Conservation (phyloP, 2,797 vertebrate species). For the Tangara arthus region DNA sequence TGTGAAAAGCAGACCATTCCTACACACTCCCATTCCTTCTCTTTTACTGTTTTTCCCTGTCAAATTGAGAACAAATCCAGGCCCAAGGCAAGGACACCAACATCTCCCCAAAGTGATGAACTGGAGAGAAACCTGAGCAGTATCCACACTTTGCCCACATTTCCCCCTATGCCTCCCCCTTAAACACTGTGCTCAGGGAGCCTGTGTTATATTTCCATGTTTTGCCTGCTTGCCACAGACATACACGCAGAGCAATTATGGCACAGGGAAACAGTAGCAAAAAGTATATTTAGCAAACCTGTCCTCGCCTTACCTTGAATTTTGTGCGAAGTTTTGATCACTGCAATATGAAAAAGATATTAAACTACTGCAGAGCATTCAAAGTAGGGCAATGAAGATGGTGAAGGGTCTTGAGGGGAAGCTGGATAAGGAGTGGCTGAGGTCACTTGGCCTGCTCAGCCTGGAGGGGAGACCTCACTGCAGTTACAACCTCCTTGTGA, state of each 20-base stretch:
- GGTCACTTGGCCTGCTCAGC: not conserved
- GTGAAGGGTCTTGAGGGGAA: not conserved
- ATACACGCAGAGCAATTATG: not conserved
- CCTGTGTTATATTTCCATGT: not conserved
- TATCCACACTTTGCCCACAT: not conserved
- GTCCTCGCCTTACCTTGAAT: not conserved
- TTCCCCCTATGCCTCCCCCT: not conserved
- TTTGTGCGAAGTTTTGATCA: not conserved
- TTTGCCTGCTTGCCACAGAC: not conserved
- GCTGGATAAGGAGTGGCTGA: not conserved
- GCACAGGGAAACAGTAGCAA: not conserved
- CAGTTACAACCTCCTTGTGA: not conserved
- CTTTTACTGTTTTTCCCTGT: conserved; percentile 39
- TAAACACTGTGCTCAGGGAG: not conserved
- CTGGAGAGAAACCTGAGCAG: not conserved
- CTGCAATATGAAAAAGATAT: not conserved
- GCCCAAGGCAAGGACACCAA: conserved; percentile 58
- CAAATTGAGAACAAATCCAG: not conserved
- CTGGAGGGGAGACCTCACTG: not conserved
- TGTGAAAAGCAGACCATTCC: not conserved
- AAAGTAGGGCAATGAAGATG: not conserved
- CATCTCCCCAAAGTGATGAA: not conserved
- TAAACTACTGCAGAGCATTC: not conserved
- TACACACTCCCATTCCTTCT: not conserved
- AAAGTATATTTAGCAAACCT: not conserved